Evolutionary conservation across 2,113 vertebrate genomes (phyloP).

Genomic region (Rafetus swinhoei): DNA sequence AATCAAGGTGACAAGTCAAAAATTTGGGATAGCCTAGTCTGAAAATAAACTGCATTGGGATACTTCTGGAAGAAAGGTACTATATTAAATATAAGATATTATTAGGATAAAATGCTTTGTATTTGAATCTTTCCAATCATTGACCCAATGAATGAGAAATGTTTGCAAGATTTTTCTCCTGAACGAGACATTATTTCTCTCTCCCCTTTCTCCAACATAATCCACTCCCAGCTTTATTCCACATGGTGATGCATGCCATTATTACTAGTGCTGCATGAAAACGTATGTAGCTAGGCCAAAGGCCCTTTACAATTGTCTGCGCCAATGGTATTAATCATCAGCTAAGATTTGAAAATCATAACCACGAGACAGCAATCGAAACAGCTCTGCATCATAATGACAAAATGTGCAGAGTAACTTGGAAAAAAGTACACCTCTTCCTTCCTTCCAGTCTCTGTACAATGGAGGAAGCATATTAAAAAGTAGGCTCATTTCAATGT

Average conservation of each 20-base stretch:
- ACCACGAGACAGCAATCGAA: constrained; percentile 66
- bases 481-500: constrained; percentile 61
- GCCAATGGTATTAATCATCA: constrained; percentile 67
- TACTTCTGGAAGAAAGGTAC: neutral
- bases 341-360: constrained; percentile 65
- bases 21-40: neutral
- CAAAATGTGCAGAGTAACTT: constrained; percentile 62
- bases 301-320: constrained; percentile 49
- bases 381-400: constrained; percentile 64
- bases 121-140: neutral
- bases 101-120: neutral
- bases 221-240: neutral
- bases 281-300: constrained; percentile 32
- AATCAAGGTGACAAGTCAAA: neutral
- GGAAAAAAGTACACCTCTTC: constrained; percentile 2
- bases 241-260: neutral
- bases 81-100: neutral
- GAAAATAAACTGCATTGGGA: neutral
- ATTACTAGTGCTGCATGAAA: constrained; percentile 12
- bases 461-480: constrained; percentile 60
- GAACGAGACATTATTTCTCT: neutral
- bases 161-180: rapidly evolving
- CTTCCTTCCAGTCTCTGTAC: constrained; percentile 49
- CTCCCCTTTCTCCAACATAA: neutral
- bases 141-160: neutral